Conservation (phyloP, 1,140 invertebrate species). For the Harpegnathos saltator region DNA sequence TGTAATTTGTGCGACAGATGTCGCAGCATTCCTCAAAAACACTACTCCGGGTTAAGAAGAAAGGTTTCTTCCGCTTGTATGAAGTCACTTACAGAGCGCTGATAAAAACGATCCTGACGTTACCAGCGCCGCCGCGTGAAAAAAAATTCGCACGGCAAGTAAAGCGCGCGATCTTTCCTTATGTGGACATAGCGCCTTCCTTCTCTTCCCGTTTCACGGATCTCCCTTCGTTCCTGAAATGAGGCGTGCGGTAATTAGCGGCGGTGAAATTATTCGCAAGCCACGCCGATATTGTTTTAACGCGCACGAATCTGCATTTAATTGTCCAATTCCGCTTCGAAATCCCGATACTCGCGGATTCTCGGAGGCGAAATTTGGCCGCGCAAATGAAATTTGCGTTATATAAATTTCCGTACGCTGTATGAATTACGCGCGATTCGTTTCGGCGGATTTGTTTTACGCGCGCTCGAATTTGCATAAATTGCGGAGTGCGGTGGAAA, state of each 20-base stretch:
- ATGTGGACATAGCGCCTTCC: not conserved
- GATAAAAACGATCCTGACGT: conserved; percentile 22
- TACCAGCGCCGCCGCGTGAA: not conserved
- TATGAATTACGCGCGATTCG: not conserved
- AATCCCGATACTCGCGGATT: not conserved
- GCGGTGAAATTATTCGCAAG: not conserved
- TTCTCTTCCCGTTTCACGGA: not conserved
- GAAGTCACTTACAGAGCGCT: conserved; percentile 21
- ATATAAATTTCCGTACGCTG: conserved; percentile 1
- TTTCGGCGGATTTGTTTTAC: not conserved
- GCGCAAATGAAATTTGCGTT: not conserved
- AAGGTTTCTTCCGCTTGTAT: not conserved
- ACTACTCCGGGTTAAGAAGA: not conserved
- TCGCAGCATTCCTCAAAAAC: not conserved
- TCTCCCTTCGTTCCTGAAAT: conserved; percentile 1
- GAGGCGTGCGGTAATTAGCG: too few relatives aligned
- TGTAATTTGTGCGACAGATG: not conserved
- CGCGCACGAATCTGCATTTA: not conserved
- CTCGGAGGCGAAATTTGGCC: not conserved
- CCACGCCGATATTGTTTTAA: not conserved
- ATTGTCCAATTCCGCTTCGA: not conserved
- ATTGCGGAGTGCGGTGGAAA: conserved; percentile 10
- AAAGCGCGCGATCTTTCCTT: not conserved
- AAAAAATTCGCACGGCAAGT: not conserved
- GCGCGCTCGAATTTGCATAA: not conserved